Percentiles rank a stretch among this genome's conserved stretches.
phyloP scores from a whole-genome alignment of 1,140 invertebrate species.

The Zaprionus taronus region DNA sequence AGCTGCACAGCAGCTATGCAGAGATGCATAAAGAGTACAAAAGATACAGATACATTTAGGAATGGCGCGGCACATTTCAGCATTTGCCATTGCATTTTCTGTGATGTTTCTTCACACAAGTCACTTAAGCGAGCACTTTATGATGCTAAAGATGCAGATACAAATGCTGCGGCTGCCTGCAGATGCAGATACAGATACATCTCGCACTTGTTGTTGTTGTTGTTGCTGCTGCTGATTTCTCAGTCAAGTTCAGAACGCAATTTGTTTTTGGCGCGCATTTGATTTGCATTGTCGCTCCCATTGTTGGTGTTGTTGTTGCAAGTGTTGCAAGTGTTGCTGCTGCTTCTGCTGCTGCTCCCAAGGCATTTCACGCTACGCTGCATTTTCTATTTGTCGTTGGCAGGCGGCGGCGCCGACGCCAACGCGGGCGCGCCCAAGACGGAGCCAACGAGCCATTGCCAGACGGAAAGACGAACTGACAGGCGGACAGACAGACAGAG shows the following conservation, averaged over 20 bases:
- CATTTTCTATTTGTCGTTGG: slow-evolving; percentile 61
- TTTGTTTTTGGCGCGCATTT: slow-evolving; percentile 70
- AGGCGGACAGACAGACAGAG: slow-evolving; percentile 27
- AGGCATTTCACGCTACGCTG: slow-evolving; percentile 75
- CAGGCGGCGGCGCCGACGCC: slow-evolving; percentile 63
- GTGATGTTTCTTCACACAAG: slow-evolving; percentile 37
- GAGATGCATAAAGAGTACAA: slow-evolving; percentile 35
- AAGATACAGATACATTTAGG: slow-evolving; percentile 7
- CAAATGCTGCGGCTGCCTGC: neutral
- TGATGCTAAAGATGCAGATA: slow-evolving; percentile 30
- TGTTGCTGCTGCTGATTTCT: slow-evolving; percentile 64
- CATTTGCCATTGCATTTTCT: slow-evolving; percentile 3
- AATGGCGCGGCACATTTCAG: no score
- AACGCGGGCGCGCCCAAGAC: slow-evolving; percentile 38
- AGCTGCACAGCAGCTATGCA: neutral
- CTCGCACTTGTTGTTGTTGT: slow-evolving; percentile 18
- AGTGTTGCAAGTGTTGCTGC: slow-evolving; percentile 35
- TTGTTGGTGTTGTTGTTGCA: slow-evolving; percentile 36
- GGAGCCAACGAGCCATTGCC: slow-evolving; percentile 76
- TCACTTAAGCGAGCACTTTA: slow-evolving; percentile 31
- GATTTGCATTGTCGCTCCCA: slow-evolving; percentile 58
- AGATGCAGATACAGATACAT: slow-evolving; percentile 21
- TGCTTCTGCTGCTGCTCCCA: slow-evolving; percentile 63
- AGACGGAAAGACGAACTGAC: slow-evolving; percentile 61
- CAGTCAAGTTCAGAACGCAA: slow-evolving; percentile 83